Base-by-base conservation (phyloP, 2,888 invertebrate genomes). In the Cephus pulcher region DNA sequence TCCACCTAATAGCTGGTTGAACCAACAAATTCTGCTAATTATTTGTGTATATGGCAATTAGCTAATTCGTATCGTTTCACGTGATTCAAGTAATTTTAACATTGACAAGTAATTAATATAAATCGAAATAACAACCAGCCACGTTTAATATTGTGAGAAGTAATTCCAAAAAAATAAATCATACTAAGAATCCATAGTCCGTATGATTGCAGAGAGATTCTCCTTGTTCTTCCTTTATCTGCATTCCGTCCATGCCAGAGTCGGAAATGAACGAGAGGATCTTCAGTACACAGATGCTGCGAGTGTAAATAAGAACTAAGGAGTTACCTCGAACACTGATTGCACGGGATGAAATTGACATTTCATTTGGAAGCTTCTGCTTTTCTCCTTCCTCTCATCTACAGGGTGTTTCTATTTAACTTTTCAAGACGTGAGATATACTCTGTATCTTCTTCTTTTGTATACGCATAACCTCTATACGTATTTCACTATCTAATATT, bases 301-400 rank as follows among this genome's bases (percentile, higher is more conserved):
- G 56, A 56, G 23, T 56, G 15, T 23, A 56, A 23, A 56, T 56
- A 56, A 56, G 23, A 56, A 23, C 23, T 56, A 23, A 23, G 23
- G 23, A 56, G 56, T 23, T 56, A 56, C 56, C 0, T 9, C 23
- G 23, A 56, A 56, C 56, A 56, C 83, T 83, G 84, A 86, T 84
- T 84, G 83, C 83, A 78, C 80, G 75, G 78, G 76, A 73, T 74
- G 80, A 81, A 83, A 86, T 84, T 84, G 86, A 86, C 84, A 80
- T 85, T 86, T 86, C 83, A 85, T 85, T 86, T 85, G 82, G 79
- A 78, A 80, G 37, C 76, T 79, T 82, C 83, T 80, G 81, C 83
- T 83, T 83, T 81, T 71, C 56, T 56, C 56, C 9, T 56, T 56
- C 1, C 23, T 56, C 56, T 6, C 0, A 56, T 9, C 23, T 56